Percentiles rank a stretch among this genome's conserved stretches.
Evolutionary conservation across 1,140 invertebrate genomes (phyloP).

Genomic region (Pseudomyrmex gracilis): DNA sequence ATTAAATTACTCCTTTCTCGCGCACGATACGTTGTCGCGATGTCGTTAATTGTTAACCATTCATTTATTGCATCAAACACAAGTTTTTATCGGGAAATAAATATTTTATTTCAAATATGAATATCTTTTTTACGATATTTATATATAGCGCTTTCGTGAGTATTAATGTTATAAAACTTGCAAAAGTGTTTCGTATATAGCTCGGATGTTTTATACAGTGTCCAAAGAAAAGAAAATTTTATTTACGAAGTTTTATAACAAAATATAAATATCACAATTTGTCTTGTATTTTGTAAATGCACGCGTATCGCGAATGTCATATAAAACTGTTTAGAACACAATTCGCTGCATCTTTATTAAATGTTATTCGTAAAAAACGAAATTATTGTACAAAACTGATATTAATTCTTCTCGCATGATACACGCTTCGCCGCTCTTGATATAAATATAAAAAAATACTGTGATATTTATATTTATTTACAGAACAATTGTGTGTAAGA

Average conservation of each 20-base stretch:
- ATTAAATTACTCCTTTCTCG: neutral
- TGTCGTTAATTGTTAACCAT: neutral
- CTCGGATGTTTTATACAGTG: neutral
- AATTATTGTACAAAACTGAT: neutral
- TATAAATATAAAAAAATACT: neutral
- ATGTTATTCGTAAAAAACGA: neutral
- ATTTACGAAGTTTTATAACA: neutral
- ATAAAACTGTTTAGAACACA: neutral
- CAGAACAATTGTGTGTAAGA: slow-evolving; percentile 42
- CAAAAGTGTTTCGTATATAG: neutral
- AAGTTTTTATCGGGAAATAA: slow-evolving; percentile 6
- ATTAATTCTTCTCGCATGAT: neutral
- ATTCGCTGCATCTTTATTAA: neutral
- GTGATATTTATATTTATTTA: slow-evolving; percentile 33
- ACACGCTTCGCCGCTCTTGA: neutral
- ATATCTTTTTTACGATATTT: neutral
- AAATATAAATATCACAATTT: slow-evolving; percentile 49
- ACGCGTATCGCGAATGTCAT: neutral
- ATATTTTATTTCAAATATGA: neutral
- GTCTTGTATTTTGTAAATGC: neutral
- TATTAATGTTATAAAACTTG: neutral
- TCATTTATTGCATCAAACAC: neutral
- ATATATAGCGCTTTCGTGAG: neutral
- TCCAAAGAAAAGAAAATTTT: neutral
- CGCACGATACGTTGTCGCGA: neutral